Percentiles rank a stretch among this genome's conserved stretches.
phyloP scores from a whole-genome alignment of 23 tunicate genomes.

The Ascidia mentula region DNA sequence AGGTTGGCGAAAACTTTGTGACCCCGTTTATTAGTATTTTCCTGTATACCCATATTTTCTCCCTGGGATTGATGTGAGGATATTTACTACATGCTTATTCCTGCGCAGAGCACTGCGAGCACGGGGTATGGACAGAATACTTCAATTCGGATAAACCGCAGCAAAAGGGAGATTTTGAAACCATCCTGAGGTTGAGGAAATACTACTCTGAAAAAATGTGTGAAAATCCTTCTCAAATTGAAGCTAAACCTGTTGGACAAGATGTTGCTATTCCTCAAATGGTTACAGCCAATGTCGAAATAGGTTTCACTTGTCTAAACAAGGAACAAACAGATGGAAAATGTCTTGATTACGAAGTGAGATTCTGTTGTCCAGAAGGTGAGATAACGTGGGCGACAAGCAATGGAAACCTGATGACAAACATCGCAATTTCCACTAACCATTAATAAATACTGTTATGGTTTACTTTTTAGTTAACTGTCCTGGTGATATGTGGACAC shows the following conservation, averaged over 20 bases:
- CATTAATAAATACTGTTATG: too few species aligned
- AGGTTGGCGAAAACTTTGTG: too few species aligned
- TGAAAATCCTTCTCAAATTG: neutral
- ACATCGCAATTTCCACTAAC: too few species aligned
- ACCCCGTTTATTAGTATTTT: too few species aligned
- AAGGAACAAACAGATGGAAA: neutral
- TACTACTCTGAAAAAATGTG: neutral
- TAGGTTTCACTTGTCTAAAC: neutral
- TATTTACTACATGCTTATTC: too few species aligned
- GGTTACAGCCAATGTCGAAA: neutral
- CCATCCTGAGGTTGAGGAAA: neutral
- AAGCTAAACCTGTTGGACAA: neutral
- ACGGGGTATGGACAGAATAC: neutral
- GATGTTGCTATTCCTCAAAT: neutral
- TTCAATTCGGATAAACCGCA: neutral
- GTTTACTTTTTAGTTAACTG: neutral
- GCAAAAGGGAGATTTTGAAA: neutral
- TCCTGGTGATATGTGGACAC: neutral
- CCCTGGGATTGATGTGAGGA: too few species aligned
- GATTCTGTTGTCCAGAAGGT: constrained; percentile 4
- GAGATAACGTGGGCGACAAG: too few species aligned
- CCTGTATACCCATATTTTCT: too few species aligned
- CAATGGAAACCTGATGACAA: too few species aligned
- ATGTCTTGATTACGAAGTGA: neutral
- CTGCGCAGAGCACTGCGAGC: neutral